A percentile compares a stretch with the other conserved stretches of the same genome.
phyloP scores from a whole-genome alignment of 2,888 invertebrate species.

The Congeria kusceri region DNA sequence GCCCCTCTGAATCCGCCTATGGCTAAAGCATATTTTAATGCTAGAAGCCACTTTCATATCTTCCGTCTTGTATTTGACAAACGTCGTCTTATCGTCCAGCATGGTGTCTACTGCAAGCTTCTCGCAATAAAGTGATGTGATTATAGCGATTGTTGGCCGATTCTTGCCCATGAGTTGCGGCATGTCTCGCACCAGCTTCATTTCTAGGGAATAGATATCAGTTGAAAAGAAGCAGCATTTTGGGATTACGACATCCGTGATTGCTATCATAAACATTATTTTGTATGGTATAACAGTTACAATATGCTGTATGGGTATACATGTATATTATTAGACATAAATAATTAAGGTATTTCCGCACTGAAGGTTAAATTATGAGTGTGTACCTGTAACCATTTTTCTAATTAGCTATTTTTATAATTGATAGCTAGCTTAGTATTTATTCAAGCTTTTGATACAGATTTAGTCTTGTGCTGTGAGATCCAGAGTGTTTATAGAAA shows the following conservation, averaged over 20 bases:
- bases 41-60: conserved; percentile 88
- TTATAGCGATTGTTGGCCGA: conserved; percentile 98
- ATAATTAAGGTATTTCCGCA: too few relatives aligned
- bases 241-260: background rate
- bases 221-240: too few relatives aligned
- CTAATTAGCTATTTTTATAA: too few relatives aligned
- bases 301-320: too few relatives aligned
- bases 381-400: too few relatives aligned
- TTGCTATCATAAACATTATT: background rate
- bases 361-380: too few relatives aligned
- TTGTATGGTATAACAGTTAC: background rate
- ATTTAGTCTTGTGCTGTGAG: too few relatives aligned
- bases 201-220: conserved; percentile 66
- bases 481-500: too few relatives aligned
- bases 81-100: conserved; percentile 98
- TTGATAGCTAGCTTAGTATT: too few relatives aligned
- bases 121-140: conserved; percentile 98
- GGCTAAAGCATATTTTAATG: background rate
- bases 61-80: conserved; percentile 97
- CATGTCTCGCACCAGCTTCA: conserved; percentile 95
- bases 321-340: too few relatives aligned
- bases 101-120: conserved; percentile 99
- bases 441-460: too few relatives aligned
- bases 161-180: conserved; percentile 94
- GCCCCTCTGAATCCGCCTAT: background rate